Evolutionary conservation across 2,797 vertebrate genomes (phyloP).

Genomic region (Tenualosa thibaudeaui): DNA sequence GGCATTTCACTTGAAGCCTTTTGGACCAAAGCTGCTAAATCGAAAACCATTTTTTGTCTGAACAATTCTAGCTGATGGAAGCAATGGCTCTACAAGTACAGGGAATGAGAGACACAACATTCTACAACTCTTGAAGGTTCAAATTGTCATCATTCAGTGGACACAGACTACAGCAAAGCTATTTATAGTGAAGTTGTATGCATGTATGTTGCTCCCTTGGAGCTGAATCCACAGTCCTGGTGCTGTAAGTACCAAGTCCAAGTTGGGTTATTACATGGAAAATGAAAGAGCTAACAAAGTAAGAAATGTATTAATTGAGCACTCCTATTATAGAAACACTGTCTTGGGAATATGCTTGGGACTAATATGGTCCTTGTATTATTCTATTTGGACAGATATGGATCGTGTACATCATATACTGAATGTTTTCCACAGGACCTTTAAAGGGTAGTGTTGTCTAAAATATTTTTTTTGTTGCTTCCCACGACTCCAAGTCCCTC

Average conservation of each 20-base stretch:
- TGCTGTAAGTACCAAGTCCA: too few species aligned
- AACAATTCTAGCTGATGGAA: not conserved
- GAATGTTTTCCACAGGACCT: too few species aligned
- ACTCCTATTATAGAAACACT: too few species aligned
- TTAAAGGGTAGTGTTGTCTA: not conserved
- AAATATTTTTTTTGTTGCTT: not conserved
- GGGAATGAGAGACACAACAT: not conserved
- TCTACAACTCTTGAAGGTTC: not conserved
- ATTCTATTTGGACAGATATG: too few species aligned
- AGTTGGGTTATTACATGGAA: too few species aligned
- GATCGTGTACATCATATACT: too few species aligned
- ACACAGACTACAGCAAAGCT: not conserved
- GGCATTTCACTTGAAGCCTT: not conserved
- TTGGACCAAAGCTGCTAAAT: not conserved
- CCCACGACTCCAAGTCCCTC: not conserved
- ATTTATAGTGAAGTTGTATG: not conserved
- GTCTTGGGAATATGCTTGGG: too few species aligned
- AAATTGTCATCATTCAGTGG: not conserved
- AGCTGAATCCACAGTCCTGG: too few species aligned
- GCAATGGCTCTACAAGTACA: not conserved
- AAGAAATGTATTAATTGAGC: too few species aligned
- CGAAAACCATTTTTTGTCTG: not conserved
- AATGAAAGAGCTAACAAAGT: too few species aligned
- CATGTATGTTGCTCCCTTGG: not conserved
- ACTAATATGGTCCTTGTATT: too few species aligned